Evolutionary conservation across 2,113 vertebrate genomes (phyloP).

Genomic region (Urocolius indicus): DNA sequence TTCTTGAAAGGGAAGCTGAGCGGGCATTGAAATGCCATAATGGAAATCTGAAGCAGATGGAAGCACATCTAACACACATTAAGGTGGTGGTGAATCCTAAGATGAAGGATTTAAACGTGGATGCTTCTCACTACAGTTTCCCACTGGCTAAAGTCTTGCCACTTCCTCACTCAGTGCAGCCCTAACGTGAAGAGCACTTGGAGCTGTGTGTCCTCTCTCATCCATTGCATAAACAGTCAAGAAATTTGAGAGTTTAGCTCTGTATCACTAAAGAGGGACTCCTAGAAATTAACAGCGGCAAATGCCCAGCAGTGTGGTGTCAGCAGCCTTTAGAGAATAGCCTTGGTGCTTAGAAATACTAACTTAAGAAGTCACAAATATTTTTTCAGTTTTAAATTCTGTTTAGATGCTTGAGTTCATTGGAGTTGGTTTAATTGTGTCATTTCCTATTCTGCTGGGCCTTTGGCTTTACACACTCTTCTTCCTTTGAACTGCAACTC

Average conservation of each 20-base stretch:
- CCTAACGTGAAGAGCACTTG: background rate
- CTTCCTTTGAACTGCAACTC: background rate
- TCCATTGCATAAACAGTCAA: background rate
- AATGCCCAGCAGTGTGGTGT: background rate
- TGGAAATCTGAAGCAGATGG: background rate
- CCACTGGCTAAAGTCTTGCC: background rate
- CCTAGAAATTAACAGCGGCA: background rate
- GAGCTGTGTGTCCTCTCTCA: background rate
- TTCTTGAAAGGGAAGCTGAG: background rate
- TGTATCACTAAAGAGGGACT: background rate
- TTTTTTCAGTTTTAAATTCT: background rate
- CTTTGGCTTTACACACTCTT: background rate
- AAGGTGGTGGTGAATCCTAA: background rate
- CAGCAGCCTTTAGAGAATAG: background rate
- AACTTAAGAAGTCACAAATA: background rate
- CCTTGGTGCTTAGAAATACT: background rate
- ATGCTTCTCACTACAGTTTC: background rate
- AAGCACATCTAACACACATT: background rate
- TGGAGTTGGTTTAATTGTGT: background rate
- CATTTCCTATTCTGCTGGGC: background rate
- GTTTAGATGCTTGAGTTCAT: background rate
- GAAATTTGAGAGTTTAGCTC: background rate
- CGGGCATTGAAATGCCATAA: background rate
- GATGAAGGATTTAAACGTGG: background rate
- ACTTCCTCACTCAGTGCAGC: background rate